Percentiles rank a stretch among this genome's conserved stretches.
Evolutionary conservation across 2,113 vertebrate species (phyloP).

Genomic region (Lampris incognitus): DNA sequence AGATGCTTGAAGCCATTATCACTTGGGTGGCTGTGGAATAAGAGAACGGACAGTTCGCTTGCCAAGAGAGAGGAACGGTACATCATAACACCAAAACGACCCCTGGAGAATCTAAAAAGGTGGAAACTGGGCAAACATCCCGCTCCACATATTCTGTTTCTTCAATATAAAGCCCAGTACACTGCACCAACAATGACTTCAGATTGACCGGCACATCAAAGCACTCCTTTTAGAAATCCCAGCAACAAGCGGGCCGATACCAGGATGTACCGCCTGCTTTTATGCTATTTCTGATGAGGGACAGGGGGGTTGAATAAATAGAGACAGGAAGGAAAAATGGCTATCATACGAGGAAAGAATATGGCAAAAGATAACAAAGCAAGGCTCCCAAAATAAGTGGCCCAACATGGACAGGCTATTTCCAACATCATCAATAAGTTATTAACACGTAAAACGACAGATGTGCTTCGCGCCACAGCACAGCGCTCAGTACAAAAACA

Average conservation of each 20-base stretch:
- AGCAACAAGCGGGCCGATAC: constrained; percentile 45
- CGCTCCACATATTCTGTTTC: constrained; percentile 21
- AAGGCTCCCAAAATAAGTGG: constrained; percentile 49
- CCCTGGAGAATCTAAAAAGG: constrained; percentile 27
- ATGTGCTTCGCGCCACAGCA: constrained; percentile 73
- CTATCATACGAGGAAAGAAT: constrained; percentile 42
- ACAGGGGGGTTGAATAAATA: constrained; percentile 68
- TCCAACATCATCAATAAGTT: constrained; percentile 80
- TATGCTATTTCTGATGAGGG: constrained; percentile 58
- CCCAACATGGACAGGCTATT: constrained; percentile 30
- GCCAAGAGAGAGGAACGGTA: constrained; percentile 19
- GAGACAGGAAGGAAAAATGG: constrained; percentile 57
- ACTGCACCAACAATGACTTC: constrained; percentile 35
- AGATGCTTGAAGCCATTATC: background rate
- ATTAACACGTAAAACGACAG: constrained; percentile 70
- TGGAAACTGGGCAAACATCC: constrained; percentile 13
- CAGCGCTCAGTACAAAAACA: constrained; percentile 59
- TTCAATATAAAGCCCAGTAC: constrained; percentile 24
- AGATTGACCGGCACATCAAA: constrained; percentile 51
- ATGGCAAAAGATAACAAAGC: constrained; percentile 60
- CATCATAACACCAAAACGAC: constrained; percentile 20
- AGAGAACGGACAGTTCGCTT: constrained; percentile 2
- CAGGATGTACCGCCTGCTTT: constrained; percentile 58
- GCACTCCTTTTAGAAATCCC: constrained; percentile 56
- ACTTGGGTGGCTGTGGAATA: background rate